These are phyloP conservation scores for Falco punctatus DNA, from an alignment of 2,113 vertebrate genomes.

Conservation along the genomic window DNA sequence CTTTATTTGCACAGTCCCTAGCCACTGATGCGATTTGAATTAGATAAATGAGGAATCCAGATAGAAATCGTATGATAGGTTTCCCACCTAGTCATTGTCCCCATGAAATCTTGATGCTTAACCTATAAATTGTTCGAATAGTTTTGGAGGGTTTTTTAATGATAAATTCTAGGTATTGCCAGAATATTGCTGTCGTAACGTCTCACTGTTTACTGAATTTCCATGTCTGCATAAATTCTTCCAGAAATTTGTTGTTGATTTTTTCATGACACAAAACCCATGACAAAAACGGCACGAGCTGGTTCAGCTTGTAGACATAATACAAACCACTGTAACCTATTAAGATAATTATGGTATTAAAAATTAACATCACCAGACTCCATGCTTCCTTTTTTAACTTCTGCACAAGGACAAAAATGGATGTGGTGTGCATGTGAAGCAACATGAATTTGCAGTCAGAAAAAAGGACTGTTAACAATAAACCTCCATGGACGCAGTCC, in stretches of 20 bases:
- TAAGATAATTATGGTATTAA: not conserved
- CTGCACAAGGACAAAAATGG: not conserved
- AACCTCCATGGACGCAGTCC: not conserved
- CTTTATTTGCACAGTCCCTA: slow-evolving; percentile 10
- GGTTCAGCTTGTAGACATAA: not conserved
- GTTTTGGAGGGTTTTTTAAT: not conserved
- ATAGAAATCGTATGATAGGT: not conserved
- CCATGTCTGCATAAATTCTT: not conserved
- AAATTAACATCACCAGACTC: not conserved
- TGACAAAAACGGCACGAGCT: not conserved
- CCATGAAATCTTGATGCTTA: not conserved
- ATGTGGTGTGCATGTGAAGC: not conserved
- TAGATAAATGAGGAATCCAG: slow-evolving; percentile 9
- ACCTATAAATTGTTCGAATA: not conserved
- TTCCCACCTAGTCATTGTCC: not conserved
- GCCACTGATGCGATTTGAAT: not conserved
- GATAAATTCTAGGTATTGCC: not conserved
- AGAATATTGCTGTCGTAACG: not conserved
- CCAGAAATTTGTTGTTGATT: not conserved
- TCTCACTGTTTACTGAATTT: not conserved
- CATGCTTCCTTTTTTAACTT: not conserved
- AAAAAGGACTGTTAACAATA: slow-evolving; percentile 6
- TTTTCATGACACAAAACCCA: not conserved
- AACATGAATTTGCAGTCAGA: not conserved
- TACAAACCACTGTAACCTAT: not conserved